phyloP scores from a whole-genome alignment of 2,888 invertebrate genomes.

The Dynastes tityus region DNA sequence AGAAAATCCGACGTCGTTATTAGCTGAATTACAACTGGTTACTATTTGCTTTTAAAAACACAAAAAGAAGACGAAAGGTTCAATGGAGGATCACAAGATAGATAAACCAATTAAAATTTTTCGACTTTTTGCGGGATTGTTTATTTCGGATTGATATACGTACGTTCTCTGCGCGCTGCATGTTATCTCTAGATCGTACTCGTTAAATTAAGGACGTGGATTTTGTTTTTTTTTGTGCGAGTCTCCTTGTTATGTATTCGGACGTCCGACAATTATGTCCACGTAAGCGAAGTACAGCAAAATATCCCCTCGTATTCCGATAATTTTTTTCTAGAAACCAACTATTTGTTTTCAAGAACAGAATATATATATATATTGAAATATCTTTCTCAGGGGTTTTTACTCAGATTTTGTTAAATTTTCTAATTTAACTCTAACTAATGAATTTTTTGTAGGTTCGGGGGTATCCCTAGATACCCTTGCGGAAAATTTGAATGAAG shows the following conservation, averaged over 20 bases:
- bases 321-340: background rate
- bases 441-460: no score
- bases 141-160: conserved; percentile 15
- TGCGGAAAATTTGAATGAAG: no score
- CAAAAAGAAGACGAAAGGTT: background rate
- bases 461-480: no score
- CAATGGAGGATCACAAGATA: conserved; percentile 15
- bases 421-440: no score
- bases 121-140: conserved; percentile 29
- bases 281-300: background rate
- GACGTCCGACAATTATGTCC: background rate
- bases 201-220: background rate
- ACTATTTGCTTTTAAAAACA: conserved; percentile 3
- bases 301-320: background rate
- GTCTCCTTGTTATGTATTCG: background rate
- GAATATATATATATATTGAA: background rate
- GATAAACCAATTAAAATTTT: conserved; percentile 40
- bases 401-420: no score
- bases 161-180: background rate
- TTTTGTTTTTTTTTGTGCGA: background rate
- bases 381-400: no score
- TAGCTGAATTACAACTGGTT: background rate
- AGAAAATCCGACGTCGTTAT: conserved; percentile 10
- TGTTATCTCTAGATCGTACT: background rate
- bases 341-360: background rate